These are phyloP conservation scores for Cephus rjabovi DNA, from an alignment of 2,888 invertebrate genomes.

Conservation along the genomic window DNA sequence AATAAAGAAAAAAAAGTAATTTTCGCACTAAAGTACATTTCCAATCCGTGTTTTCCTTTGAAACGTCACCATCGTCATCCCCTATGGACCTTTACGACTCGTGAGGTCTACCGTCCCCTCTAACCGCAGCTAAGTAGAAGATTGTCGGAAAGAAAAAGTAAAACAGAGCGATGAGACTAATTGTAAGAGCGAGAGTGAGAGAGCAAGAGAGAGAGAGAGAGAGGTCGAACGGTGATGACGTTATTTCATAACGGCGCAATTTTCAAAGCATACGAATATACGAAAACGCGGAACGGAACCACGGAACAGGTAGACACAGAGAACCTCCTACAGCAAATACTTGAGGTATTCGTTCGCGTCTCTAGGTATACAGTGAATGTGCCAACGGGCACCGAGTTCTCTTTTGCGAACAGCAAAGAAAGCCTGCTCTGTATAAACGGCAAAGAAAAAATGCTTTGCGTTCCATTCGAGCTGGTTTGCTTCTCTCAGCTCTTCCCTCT, in stretches of 20 bases:
- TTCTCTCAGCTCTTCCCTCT: slow-evolving; percentile 1
- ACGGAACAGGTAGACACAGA: slow-evolving; percentile 20
- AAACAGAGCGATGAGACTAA: background rate
- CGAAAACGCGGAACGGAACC: background rate
- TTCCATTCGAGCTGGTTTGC: slow-evolving; percentile 28
- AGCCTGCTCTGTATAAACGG: slow-evolving; percentile 25
- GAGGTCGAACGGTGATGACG: slow-evolving; percentile 3
- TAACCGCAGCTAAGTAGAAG: slow-evolving; percentile 6
- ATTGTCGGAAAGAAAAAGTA: background rate
- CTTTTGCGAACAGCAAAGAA: slow-evolving; percentile 23
- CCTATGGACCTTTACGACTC: background rate
- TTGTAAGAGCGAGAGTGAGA: too few relatives aligned
- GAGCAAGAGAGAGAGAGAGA: too few relatives aligned
- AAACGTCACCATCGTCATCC: background rate
- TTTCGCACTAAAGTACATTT: background rate
- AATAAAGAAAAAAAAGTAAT: background rate
- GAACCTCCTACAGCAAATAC: slow-evolving; percentile 24
- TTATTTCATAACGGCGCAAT: slow-evolving; percentile 32
- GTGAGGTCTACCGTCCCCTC: background rate
- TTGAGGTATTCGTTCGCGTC: slow-evolving; percentile 14
- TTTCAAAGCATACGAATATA: slow-evolving; percentile 28
- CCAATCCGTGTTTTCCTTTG: background rate
- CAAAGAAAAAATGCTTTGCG: slow-evolving; percentile 8
- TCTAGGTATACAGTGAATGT: background rate
- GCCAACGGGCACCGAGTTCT: slow-evolving; percentile 12